Conservation (phyloP, 2,888 invertebrate species). For the Apodemia duryi region DNA sequence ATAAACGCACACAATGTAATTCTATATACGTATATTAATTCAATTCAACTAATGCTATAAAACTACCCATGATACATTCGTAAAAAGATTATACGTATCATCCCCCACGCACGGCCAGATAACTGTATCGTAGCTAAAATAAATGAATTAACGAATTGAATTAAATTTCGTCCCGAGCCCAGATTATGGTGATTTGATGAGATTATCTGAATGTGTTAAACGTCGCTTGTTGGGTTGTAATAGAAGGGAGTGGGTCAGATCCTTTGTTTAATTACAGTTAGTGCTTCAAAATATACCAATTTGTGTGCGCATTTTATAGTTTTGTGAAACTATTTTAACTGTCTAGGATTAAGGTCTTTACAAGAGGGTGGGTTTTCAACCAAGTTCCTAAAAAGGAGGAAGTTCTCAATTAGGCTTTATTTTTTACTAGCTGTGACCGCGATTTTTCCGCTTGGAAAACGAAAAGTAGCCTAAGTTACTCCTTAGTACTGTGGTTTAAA, state of each 20-base stretch:
- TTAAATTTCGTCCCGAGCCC: constrained; percentile 66
- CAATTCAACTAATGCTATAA: constrained; percentile 8
- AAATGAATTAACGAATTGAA: constrained; percentile 70
- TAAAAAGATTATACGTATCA: constrained; percentile 62
- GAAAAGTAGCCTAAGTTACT: too few species aligned
- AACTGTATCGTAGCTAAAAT: constrained; percentile 46
- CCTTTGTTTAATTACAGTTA: constrained; percentile 63
- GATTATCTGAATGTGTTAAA: constrained; percentile 75
- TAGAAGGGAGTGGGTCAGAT: constrained; percentile 46
- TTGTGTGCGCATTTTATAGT: constrained; percentile 22
- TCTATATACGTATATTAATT: neutral
- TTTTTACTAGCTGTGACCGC: too few species aligned
- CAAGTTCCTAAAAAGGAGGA: too few species aligned
- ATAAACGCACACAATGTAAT: neutral
- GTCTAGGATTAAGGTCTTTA: neutral
- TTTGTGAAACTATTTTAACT: constrained; percentile 2
- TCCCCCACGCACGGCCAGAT: constrained; percentile 47
- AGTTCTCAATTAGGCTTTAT: too few species aligned
- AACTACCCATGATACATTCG: constrained; percentile 47
- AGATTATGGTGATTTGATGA: constrained; percentile 71
- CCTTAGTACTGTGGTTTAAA: too few species aligned
- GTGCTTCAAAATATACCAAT: constrained; percentile 28
- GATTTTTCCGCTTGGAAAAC: too few species aligned
- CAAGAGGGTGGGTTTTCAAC: too few species aligned
- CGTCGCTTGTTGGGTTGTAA: constrained; percentile 60